Conservation (phyloP, 1,140 invertebrate genomes). For the Philotrypesis tridentata region DNA sequence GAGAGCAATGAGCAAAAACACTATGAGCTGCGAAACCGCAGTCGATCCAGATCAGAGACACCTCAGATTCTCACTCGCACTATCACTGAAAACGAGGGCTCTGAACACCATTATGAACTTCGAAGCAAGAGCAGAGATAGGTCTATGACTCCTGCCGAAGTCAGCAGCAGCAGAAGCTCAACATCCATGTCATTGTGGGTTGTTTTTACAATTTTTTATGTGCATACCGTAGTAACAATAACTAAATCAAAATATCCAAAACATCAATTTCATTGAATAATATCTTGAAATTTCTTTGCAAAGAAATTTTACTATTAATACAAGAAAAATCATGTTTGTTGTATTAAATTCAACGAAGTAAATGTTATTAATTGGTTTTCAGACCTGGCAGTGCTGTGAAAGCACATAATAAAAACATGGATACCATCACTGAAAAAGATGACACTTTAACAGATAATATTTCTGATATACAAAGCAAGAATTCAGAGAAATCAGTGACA, state of each 20-base stretch:
- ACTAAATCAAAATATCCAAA: background rate
- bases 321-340: background rate
- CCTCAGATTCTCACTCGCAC: conserved; percentile 60
- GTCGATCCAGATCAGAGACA: conserved; percentile 69
- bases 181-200: conserved; percentile 61
- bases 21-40: conserved; percentile 68
- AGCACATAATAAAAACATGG: conserved; percentile 59
- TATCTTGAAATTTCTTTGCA: no score
- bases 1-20: conserved; percentile 63
- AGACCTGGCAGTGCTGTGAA: conserved; percentile 58
- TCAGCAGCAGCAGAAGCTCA: conserved; percentile 60
- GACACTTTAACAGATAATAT: conserved; percentile 46
- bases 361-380: conserved; percentile 1
- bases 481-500: conserved; percentile 53
- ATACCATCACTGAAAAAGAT: conserved; percentile 58
- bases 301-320: background rate
- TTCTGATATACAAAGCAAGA: conserved; percentile 49
- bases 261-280: no score
- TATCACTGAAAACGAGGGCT: conserved; percentile 55
- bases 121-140: conserved; percentile 65
- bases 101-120: conserved; percentile 66
- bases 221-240: background rate
- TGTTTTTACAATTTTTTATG: background rate
- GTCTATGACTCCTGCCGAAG: conserved; percentile 67
- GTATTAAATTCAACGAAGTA: background rate